These are phyloP conservation scores for Syritta pipiens DNA, from an alignment of 2,888 invertebrate genomes.

Conservation along the genomic window DNA sequence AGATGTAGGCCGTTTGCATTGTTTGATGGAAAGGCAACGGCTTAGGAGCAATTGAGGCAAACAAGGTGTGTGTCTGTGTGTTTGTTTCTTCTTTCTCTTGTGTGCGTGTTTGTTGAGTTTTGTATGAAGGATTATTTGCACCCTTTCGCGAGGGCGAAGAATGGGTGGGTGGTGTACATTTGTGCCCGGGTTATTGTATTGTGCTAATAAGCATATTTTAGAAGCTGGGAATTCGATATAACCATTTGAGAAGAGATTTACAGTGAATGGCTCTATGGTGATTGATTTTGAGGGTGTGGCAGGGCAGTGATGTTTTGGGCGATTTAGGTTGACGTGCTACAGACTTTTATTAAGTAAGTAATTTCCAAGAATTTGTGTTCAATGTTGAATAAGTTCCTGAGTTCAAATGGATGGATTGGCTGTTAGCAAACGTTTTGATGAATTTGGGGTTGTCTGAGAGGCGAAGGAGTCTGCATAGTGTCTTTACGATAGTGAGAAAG, in stretches of 20 bases:
- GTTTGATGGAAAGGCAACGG: conserved; percentile 44
- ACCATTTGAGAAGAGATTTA: conserved; percentile 16
- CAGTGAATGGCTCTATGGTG: neutral
- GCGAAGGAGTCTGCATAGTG: too few species aligned
- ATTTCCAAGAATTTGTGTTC: too few species aligned
- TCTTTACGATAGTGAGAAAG: too few species aligned
- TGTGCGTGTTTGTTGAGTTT: neutral
- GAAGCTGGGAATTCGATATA: too few species aligned
- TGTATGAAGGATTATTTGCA: conserved; percentile 47
- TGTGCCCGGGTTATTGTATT: conserved; percentile 32
- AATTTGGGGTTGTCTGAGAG: too few species aligned
- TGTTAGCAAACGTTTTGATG: too few species aligned
- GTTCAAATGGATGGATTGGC: too few species aligned
- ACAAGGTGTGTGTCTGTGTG: conserved; percentile 31
- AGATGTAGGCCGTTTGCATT: conserved; percentile 49
- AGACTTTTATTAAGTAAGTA: too few species aligned
- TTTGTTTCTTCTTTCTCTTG: neutral
- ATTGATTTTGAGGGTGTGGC: too few species aligned
- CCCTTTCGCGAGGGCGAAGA: conserved; percentile 1
- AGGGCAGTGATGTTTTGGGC: too few species aligned
- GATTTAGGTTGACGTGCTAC: too few species aligned
- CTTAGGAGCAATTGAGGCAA: conserved; percentile 36
- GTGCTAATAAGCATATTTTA: conserved; percentile 49
- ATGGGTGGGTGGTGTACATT: conserved; percentile 1
- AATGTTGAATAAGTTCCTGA: too few species aligned